A percentile compares a stretch with the other conserved stretches of the same genome.
Conservation (phyloP, 2,113 vertebrate genomes). For the Trinectes maculatus region DNA sequence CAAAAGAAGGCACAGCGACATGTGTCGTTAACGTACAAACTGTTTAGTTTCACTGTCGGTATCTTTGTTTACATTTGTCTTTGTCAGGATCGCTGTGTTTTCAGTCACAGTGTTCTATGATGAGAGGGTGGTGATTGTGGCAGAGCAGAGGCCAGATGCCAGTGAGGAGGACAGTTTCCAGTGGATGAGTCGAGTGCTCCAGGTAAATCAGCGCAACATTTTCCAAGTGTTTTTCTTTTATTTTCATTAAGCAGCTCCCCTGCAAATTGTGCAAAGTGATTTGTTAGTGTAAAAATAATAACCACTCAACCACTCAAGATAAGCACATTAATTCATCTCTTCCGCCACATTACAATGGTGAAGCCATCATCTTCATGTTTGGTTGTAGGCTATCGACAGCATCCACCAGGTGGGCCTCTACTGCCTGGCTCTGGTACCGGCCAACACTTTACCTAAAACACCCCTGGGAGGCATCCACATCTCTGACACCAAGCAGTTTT, state of each 20-base stretch:
- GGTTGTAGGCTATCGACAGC: constrained; percentile 92
- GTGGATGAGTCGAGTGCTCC: constrained; percentile 98
- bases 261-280: too few species aligned
- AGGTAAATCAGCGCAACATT: constrained; percentile 79
- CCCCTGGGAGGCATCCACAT: constrained; percentile 96
- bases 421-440: constrained; percentile 95
- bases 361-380: not conserved
- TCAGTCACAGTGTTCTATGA: constrained; percentile 96
- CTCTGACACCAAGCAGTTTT: constrained; percentile 95
- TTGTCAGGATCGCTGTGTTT: constrained; percentile 93
- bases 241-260: too few species aligned
- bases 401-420: constrained; percentile 98
- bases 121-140: constrained; percentile 95
- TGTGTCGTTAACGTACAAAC: not conserved
- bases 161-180: constrained; percentile 98
- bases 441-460: constrained; percentile 97
- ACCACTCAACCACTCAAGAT: too few species aligned
- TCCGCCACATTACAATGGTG: too few species aligned
- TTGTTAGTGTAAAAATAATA: too few species aligned
- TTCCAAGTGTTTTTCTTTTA: too few species aligned
- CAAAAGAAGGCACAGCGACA: not conserved
- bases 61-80: constrained; percentile 28
- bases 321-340: too few species aligned
- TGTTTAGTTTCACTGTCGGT: not conserved
- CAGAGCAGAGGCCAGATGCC: constrained; percentile 94